Evolutionary conservation across 2,888 invertebrate species (phyloP), one percentile per base, ranked within the genome.

Genomic region (Rhogogaster chlorosoma): DNA sequence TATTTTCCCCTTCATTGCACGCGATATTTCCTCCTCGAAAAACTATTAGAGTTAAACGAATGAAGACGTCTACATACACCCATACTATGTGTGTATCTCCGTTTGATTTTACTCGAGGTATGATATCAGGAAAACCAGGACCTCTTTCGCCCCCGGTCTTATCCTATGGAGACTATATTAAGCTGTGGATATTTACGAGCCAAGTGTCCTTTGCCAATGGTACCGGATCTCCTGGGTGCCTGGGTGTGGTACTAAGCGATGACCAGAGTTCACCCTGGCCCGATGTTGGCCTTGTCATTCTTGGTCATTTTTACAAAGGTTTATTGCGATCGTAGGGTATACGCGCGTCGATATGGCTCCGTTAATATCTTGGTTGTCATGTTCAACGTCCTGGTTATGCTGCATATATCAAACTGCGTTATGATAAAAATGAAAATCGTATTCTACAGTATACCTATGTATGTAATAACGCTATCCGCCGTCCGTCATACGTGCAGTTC

Each of bases 131-230:
- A 29, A 49, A 49, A 77, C 29, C 78, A 36, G 78, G 78, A 57
- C 78, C 57, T 49, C 45, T 38, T 22, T 49, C 53, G 77, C 77
- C 77, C 77, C 77, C 49, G 77, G 77, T 77, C 53, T 80, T 67
- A 83, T 83, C 64, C 80, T 61, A 38, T 42, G n/a, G 70, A 36
- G 80, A 80, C 57, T 67, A 67, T 64, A 83, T 67, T 64, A 67
- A 83, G 29, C 67, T 18, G 18, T n/a, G 49, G 42, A 26, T 88
- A 90, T 91, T 91, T 91, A 91, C 90, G 91, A 90, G 89, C 87
- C 86, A 84, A 87, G 84, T 89, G 90, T 89, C 89, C 89, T 90
- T 90, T 89, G 89, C 90, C 88, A 90, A 88, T 90, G 89, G 86
- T 89, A 83, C 89, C 89, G 91, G 89, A 89, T 90, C 90, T 88